Evolutionary conservation across 2,888 invertebrate genomes (phyloP), one percentile per base, ranked within the genome.

Genomic region (Schizaphis graminum): DNA sequence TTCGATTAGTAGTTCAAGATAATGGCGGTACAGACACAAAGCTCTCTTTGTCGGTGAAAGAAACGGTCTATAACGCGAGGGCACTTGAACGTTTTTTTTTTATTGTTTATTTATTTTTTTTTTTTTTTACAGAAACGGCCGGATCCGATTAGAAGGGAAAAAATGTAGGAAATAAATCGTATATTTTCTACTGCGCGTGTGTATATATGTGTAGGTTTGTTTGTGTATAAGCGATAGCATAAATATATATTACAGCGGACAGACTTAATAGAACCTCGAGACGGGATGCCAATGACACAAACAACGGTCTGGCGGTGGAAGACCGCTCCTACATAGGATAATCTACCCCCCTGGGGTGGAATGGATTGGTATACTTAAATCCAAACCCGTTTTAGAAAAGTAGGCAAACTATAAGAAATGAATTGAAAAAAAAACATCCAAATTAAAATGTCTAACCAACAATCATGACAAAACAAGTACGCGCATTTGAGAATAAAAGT

Each of bases 1-100:
- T 94, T 94, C 94, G 94, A 94, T 94, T 94, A 94, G 90, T 91
- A 91, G 92, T 93, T 88, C 92, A 41, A 93, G 88, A 93, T 93
- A 93, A 93, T 93, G 88, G 88, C 92, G 92, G 88, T 89, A 77
- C 77, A 87, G 47, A 93, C 67, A 93, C 92, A 93, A 93, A 93
- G 92, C 88, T 89, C 88, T 77, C 92, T 93, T 93, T 93, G 92
- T 89, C 92, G 88, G 92, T 49, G 77, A 89, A 93, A 91, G 92
- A 93, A 77, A 93, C 88, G 44, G 92, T 93, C 88, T 93, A 56
- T 77, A 89, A 89, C 56, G 77, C 89, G 88, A 93, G 56, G 88
- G 89, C 92, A 93, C 92, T 93, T 93, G 88, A 93, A 77, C 92
- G 77, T 3, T 86, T 88, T 92, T 92, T 91, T 84, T 56, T 84